A percentile compares a stretch with the other conserved stretches of the same genome.
These are phyloP conservation scores for Hoplodrina blanda DNA, from an alignment of 2,888 invertebrate species.

Conservation along the genomic window DNA sequence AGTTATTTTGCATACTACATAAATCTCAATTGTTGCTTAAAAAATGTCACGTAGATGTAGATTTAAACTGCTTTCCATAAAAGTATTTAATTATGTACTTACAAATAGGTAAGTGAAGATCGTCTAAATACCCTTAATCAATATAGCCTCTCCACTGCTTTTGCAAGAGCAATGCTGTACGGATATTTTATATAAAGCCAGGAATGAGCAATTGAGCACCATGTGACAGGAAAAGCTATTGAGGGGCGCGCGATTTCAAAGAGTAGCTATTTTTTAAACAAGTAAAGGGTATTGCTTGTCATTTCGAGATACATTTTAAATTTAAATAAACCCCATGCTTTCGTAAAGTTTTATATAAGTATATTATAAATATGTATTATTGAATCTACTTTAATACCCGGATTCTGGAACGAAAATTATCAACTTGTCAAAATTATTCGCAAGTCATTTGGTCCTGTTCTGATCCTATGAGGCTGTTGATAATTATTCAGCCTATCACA, in stretches of 20 bases:
- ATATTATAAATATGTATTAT: neutral
- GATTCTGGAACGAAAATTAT: too few species aligned
- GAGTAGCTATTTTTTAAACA: neutral
- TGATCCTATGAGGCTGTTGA: too few species aligned
- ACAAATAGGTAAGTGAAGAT: neutral
- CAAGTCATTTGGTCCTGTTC: too few species aligned
- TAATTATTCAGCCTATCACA: too few species aligned
- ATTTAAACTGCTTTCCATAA: neutral
- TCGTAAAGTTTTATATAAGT: neutral
- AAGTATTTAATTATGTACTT: neutral
- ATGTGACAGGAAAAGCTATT: neutral
- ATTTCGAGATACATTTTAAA: neutral
- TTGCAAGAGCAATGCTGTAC: too few species aligned
- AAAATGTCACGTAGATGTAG: neutral
- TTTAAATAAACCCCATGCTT: constrained; percentile 6
- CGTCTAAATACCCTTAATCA: neutral
- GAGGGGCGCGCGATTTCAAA: too few species aligned
- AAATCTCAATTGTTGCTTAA: neutral
- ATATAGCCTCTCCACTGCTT: too few species aligned
- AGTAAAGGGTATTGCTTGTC: neutral
- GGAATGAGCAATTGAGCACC: too few species aligned
- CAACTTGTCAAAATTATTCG: too few species aligned
- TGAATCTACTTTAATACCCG: too few species aligned
- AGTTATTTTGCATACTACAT: neutral
- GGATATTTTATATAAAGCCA: too few species aligned